phyloP scores from a whole-genome alignment of 1,140 invertebrate genomes.

The Stegodyphus dumicola region DNA sequence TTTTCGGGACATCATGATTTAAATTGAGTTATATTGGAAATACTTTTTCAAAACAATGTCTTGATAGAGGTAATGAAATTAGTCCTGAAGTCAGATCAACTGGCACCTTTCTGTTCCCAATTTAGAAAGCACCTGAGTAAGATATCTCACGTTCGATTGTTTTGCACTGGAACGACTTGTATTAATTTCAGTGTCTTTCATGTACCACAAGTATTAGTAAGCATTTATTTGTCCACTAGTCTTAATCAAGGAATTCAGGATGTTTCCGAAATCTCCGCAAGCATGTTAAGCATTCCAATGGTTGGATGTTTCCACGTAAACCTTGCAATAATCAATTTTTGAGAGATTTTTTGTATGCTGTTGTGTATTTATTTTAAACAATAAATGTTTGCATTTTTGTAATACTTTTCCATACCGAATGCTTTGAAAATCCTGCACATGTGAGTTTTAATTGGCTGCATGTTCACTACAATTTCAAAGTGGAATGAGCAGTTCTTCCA shows the following conservation, averaged over 20 bases:
- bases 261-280: conserved; percentile 64
- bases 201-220: conserved; percentile 66
- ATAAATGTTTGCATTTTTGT: conserved; percentile 65
- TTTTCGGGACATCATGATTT: conserved; percentile 42
- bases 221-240: conserved; percentile 69
- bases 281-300: conserved; percentile 66
- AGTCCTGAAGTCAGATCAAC: conserved; percentile 16
- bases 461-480: conserved; percentile 62
- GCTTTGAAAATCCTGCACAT: conserved; percentile 64
- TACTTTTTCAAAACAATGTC: background rate
- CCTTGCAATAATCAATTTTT: conserved; percentile 65
- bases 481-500: conserved; percentile 61
- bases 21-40: conserved; percentile 58
- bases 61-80: conserved; percentile 11
- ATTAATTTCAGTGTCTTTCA: conserved; percentile 47
- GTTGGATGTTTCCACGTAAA: conserved; percentile 32
- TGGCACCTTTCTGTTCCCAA: conserved; percentile 62
- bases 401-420: conserved; percentile 64
- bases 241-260: too few species aligned
- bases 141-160: conserved; percentile 4
- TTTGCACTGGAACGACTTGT: conserved; percentile 61
- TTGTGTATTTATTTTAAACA: conserved; percentile 68
- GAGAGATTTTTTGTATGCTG: conserved; percentile 68
- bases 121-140: conserved; percentile 59
- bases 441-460: conserved; percentile 48